A percentile compares a stretch with the other conserved stretches of the same genome.
phyloP scores from a whole-genome alignment of 2,797 vertebrate genomes.

The Alcedo atthis region DNA sequence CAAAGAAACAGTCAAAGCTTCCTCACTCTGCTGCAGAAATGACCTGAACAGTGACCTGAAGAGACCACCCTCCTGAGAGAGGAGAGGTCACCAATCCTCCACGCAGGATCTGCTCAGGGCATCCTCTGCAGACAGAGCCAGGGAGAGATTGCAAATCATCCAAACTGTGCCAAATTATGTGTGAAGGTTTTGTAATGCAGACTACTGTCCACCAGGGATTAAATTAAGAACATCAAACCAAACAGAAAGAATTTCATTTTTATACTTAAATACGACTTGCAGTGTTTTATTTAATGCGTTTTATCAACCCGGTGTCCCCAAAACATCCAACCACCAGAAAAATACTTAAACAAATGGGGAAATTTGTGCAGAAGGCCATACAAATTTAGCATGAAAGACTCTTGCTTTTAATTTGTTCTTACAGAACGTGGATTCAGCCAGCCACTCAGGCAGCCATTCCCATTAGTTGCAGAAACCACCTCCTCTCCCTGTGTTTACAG shows the following conservation, averaged over 20 bases:
- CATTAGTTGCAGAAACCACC: neutral
- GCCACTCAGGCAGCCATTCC: neutral
- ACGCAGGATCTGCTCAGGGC: conserved; percentile 25
- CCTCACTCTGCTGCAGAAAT: conserved; percentile 29
- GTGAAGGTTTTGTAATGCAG: conserved; percentile 70
- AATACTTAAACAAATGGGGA: conserved; percentile 45
- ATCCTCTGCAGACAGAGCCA: conserved; percentile 11
- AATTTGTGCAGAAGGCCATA: conserved; percentile 42
- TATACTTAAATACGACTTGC: conserved; percentile 13
- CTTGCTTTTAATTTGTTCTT: conserved; percentile 39
- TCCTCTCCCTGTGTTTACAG: conserved; percentile 32
- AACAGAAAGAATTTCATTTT: conserved; percentile 50
- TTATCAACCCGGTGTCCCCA: neutral
- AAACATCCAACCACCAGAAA: conserved; percentile 12
- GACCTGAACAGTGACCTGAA: conserved; percentile 55
- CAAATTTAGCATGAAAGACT: conserved; percentile 66
- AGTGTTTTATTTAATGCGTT: conserved; percentile 39
- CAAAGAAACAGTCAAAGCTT: conserved; percentile 33
- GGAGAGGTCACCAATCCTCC: conserved; percentile 48
- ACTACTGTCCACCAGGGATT: conserved; percentile 63
- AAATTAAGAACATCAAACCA: conserved; percentile 70
- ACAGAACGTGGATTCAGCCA: neutral
- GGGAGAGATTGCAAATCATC: conserved; percentile 57
- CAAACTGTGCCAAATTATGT: conserved; percentile 63
- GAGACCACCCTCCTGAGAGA: conserved; percentile 68